These are phyloP conservation scores for Peribatodes rhomboidaria DNA, from an alignment of 2,888 invertebrate species.

Conservation along the genomic window DNA sequence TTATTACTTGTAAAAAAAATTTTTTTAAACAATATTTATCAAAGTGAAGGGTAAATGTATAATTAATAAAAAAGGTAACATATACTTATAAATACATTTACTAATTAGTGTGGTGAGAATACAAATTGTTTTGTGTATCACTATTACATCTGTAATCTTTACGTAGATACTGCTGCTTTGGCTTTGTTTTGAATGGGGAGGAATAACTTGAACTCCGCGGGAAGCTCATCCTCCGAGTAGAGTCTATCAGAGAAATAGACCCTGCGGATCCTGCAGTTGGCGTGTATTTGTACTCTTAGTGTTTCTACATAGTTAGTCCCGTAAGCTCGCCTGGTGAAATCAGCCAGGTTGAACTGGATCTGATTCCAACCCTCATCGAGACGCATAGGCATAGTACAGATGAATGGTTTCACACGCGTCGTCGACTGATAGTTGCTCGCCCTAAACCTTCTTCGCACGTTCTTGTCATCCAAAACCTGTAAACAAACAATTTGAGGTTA, in stretches of 20 bases:
- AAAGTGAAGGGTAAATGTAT: constrained; percentile 59
- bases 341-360: constrained; percentile 97
- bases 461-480: constrained; percentile 97
- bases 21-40: constrained; percentile 47
- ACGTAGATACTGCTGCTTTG: constrained; percentile 83
- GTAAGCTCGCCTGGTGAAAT: constrained; percentile 97
- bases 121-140: constrained; percentile 40
- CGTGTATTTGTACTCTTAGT: constrained; percentile 96
- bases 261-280: constrained; percentile 97
- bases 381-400: constrained; percentile 98
- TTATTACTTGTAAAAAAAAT: constrained; percentile 36
- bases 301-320: constrained; percentile 99
- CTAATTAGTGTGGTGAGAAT: constrained; percentile 56
- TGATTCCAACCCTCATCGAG: constrained; percentile 98
- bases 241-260: constrained; percentile 96
- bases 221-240: constrained; percentile 97
- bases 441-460: constrained; percentile 94
- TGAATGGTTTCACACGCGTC: constrained; percentile 98
- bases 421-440: constrained; percentile 98
- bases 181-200: constrained; percentile 95
- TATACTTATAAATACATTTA: constrained; percentile 74
- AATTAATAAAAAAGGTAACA: constrained; percentile 63
- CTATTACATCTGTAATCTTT: constrained; percentile 50
- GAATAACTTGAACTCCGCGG: constrained; percentile 98
- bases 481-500: constrained; percentile 60